Evolutionary conservation across 2,113 vertebrate species (phyloP), one percentile per base, ranked within the genome.

Genomic region (Conger conger): DNA sequence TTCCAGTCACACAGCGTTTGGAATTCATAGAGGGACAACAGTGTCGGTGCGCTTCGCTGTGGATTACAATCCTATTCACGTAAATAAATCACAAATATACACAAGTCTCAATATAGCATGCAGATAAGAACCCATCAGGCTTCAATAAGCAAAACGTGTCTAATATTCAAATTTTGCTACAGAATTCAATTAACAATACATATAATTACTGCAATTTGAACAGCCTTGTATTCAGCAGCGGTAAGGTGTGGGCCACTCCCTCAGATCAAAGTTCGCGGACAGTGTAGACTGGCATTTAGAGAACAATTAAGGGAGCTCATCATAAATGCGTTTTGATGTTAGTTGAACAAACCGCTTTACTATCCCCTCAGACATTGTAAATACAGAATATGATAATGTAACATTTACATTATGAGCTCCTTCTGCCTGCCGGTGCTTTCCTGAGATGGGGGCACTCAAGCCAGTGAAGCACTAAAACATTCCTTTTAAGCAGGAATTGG

Each of bases 21-120:
- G n/a, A 73, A 73, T 73, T 33, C 68, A 73, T 11, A 73, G 27
- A 73, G 68, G 76, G 30, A 30, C 76, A 78, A 78, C n/a, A 78
- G 36, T 36, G 36, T 17, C 76, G 36, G 76, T 38, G 76, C 6
- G 76, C 36, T 38, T 73, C 23, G 15, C 35, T 38, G 17, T 17
- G 76, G 76, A 37, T 78, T 78, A 78, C 76, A 37, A 37, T 37
- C 76, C 76, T 37, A 78, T 78, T 78, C 76, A 37, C n/a, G 13
- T 78, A 78, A 78, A 78, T 78, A 38, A 78, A 73, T 73, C 68
- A 33, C 27, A 9, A 33, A 73, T 33, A 73, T n/a, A 33, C 68
- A 73, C 5, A 20, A 37, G 76, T 78, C 37, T 78, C 37, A 78
- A 78, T 78, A 78, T 37, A 20, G 35, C 37, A 38, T 38, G 36